Evolutionary conservation across 2,888 invertebrate genomes (phyloP).

Genomic region (Julus scandinavius): DNA sequence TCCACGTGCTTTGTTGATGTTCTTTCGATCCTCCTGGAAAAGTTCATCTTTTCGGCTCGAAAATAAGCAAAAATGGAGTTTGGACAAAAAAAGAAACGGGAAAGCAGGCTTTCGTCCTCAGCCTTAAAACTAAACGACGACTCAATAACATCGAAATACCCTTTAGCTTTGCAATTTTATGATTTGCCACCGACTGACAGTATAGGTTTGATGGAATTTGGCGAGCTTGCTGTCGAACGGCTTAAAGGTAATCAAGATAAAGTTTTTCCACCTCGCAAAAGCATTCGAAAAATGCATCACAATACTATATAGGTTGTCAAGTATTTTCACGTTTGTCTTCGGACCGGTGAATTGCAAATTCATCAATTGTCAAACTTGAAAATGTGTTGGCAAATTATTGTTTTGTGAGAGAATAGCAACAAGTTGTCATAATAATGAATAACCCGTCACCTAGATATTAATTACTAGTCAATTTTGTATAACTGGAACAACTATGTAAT

Average conservation of each 20-base stretch:
- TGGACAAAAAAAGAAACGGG: constrained; percentile 59
- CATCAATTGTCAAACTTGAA: no score
- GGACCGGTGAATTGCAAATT: no score
- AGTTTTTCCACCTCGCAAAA: background rate
- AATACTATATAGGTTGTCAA: no score
- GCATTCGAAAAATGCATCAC: background rate
- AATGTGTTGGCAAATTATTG: no score
- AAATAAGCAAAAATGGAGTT: constrained; percentile 58
- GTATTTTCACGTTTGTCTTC: no score
- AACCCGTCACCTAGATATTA: no score
- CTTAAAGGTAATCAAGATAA: constrained; percentile 74
- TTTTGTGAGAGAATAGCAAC: no score
- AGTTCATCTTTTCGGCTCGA: background rate
- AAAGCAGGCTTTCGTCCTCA: background rate
- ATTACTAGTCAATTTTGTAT: no score
- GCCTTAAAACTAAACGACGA: background rate
- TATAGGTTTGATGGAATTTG: constrained; percentile 84
- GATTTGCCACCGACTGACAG: constrained; percentile 78
- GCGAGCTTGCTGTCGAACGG: constrained; percentile 85
- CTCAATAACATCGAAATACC: constrained; percentile 71
- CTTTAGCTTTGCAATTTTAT: constrained; percentile 83
- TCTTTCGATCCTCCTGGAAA: background rate
- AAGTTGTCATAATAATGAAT: no score
- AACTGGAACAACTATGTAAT: no score
- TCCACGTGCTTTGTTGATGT: constrained; percentile 3